Percentiles rank a stretch among this genome's conserved stretches.
These are phyloP conservation scores for Rhagium mordax DNA, from an alignment of 2,888 invertebrate genomes.

Conservation along the genomic window DNA sequence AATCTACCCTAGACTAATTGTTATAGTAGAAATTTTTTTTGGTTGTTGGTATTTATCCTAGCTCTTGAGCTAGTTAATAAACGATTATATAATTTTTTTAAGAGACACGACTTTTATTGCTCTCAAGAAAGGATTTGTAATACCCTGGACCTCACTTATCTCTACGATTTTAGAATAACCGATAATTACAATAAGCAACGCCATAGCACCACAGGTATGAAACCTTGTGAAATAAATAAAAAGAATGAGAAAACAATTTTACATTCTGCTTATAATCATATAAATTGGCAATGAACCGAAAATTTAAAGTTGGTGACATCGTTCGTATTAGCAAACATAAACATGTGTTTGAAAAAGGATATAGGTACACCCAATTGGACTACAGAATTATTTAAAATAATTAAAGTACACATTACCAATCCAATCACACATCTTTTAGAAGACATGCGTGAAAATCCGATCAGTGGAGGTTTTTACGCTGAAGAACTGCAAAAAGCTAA, in stretches of 20 bases:
- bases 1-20: too few species aligned
- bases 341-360: conserved; percentile 61
- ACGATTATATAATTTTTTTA: too few species aligned
- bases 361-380: conserved; percentile 62
- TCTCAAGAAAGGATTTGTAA: too few species aligned
- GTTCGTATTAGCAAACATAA: conserved; percentile 62
- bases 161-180: too few species aligned
- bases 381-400: conserved; percentile 62
- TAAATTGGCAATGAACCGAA: conserved; percentile 50
- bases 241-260: conserved; percentile 57
- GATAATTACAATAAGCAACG: conserved; percentile 58
- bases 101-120: too few species aligned
- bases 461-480: conserved; percentile 58
- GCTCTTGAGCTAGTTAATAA: too few species aligned
- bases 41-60: too few species aligned
- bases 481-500: conserved; percentile 54
- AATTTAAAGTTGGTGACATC: conserved; percentile 58
- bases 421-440: conserved; percentile 59
- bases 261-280: conserved; percentile 48
- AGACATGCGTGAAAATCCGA: conserved; percentile 53
- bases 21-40: too few species aligned
- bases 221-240: conserved; percentile 60
- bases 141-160: too few species aligned
- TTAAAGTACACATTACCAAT: conserved; percentile 56
- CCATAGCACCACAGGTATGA: conserved; percentile 62